Evolutionary conservation across 2,797 vertebrate species (phyloP), one percentile per base, ranked within the genome.

Genomic region (Microcaecilia unicolor): DNA sequence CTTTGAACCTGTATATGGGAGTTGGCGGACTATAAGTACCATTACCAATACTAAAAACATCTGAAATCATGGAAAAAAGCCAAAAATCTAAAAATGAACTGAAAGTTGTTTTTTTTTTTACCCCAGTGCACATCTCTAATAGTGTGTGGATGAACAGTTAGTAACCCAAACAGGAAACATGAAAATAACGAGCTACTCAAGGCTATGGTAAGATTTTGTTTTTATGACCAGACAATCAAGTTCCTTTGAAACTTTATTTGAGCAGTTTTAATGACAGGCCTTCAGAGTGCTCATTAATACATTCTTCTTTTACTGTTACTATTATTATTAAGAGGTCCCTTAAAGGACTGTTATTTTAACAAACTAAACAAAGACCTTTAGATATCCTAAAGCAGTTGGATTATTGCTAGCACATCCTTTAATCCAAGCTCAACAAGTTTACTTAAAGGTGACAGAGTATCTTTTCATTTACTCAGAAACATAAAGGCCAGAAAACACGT

Each of bases 251-350:
- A 28, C 9, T 28, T 31, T 19, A 39, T n/a, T n/a, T 24, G 14
- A 18, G 3, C 0, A 22, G 4, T 7, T 9, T 20, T 7, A 31
- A 13, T 21, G 43, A n/a, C 4, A 23, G 13, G 6, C 4, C 13
- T 5, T 9, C 22, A 14, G 15, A 21, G 6, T 17, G 23, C 5
- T 29, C 25, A 8, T 23, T 10, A 7, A 21, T 0, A 0, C 11
- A 15, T 7, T 4, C 0, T 1, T 7, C 6, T 36, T 23, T 29
- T 0, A 0, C 4, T 1, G 0, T 10, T 8, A 4, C 10, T 2
- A 4, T 10, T 2, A 6, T 7, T 0, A 1, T 20, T 22, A 2
- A 1, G 11, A 3, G 12, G 3, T 0, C 11, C 11, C 2, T 13
- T 11, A n/a, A 0, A 23, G 24, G 9, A 32, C 15, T 27, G 9